Conservation (phyloP, 2,113 vertebrate species). For the Ibidorhyncha struthersii region DNA sequence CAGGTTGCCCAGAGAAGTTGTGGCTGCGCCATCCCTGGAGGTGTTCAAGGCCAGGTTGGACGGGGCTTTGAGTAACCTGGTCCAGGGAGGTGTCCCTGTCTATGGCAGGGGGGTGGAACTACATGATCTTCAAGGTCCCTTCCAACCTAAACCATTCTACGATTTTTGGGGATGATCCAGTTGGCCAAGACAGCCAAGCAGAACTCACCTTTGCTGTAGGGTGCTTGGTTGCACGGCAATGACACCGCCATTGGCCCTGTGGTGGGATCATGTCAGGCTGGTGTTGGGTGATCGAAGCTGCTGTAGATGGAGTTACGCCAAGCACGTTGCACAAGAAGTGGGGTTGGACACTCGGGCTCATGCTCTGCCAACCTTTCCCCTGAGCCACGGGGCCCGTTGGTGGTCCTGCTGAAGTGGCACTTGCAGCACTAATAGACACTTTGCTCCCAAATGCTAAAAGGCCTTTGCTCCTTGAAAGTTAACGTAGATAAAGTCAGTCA, state of each 20-base stretch:
- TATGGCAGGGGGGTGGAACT: too few relatives aligned
- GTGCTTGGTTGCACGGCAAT: neutral
- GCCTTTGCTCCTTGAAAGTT: neutral
- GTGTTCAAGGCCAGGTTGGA: too few relatives aligned
- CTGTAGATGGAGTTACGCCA: neutral
- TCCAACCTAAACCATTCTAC: too few relatives aligned
- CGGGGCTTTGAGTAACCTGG: too few relatives aligned
- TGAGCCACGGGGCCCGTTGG: accelerated
- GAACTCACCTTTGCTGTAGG: neutral
- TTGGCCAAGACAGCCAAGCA: neutral
- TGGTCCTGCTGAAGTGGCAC: neutral
- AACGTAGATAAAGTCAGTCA: neutral
- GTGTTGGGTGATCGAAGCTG: neutral
- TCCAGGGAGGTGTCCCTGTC: too few relatives aligned
- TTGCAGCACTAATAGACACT: neutral
- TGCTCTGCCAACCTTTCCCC: neutral
- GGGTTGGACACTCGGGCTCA: accelerated
- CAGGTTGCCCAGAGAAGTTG: too few relatives aligned
- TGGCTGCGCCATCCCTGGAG: too few relatives aligned
- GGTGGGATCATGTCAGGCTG: neutral
- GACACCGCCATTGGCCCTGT: too few relatives aligned
- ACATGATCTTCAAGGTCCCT: too few relatives aligned
- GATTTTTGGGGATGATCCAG: neutral
- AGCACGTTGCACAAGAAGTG: neutral
- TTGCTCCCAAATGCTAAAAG: neutral